Percentiles rank a stretch among this genome's conserved stretches.
These are phyloP conservation scores for Fregata magnificens DNA, from an alignment of 2,113 vertebrate genomes.

Conservation along the genomic window DNA sequence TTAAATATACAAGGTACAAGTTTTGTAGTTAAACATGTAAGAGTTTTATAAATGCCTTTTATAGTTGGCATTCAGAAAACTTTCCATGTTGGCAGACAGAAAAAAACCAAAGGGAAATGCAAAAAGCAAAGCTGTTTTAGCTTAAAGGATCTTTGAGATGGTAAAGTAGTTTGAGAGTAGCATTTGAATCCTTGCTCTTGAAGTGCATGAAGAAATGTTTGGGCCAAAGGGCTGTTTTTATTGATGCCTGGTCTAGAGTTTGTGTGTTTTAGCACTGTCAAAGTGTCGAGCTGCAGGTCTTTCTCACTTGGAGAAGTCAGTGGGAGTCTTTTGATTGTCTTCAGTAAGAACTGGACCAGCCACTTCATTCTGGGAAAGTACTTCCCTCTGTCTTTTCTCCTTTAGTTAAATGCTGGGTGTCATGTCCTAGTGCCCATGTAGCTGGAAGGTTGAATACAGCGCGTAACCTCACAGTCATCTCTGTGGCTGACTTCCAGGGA, in stretches of 20 bases:
- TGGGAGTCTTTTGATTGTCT: neutral
- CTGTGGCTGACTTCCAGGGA: neutral
- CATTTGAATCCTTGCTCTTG: neutral
- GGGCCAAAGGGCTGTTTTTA: neutral
- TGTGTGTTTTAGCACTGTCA: neutral
- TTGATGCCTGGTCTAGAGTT: neutral
- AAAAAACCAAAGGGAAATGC: neutral
- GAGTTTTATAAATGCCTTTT: conserved; percentile 29
- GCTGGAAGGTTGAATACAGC: neutral
- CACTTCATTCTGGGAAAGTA: neutral
- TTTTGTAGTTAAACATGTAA: conserved; percentile 14
- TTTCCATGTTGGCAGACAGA: neutral
- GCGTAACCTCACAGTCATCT: neutral
- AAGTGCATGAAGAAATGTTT: neutral
- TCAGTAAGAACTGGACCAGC: neutral
- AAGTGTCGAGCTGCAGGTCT: neutral
- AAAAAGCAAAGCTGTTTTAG: neutral
- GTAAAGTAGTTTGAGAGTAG: neutral
- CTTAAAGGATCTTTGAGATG: neutral
- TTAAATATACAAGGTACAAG: conserved; percentile 39
- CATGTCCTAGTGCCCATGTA: accelerated
- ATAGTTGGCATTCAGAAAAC: neutral
- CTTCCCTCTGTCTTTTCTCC: neutral
- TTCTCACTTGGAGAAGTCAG: neutral
- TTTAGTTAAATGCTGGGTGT: neutral